Conservation (phyloP, 2,113 vertebrate genomes). For the Ctenodactylus gundi region DNA sequence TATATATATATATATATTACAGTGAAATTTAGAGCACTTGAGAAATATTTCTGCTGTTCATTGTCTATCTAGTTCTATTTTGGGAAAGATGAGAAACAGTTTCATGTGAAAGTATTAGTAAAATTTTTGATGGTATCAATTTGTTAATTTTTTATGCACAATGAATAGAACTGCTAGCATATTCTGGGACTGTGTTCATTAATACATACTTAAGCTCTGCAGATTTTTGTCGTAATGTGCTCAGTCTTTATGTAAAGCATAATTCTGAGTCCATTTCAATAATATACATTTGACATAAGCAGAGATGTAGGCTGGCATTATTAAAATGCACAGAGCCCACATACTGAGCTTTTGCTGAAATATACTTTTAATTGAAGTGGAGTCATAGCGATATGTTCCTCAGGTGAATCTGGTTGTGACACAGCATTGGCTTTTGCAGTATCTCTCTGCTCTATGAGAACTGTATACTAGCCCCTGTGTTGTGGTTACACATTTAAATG, state of each 20-base stretch:
- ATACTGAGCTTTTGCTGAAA: slow-evolving; percentile 83
- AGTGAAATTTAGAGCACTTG: slow-evolving; percentile 14
- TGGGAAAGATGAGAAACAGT: slow-evolving; percentile 31
- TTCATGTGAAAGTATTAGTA: slow-evolving; percentile 58
- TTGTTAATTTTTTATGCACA: slow-evolving; percentile 70
- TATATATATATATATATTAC: background rate
- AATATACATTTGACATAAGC: slow-evolving; percentile 77
- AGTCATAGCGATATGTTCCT: slow-evolving; percentile 84
- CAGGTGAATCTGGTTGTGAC: slow-evolving; percentile 75
- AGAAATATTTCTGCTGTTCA: background rate
- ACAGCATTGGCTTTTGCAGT: slow-evolving; percentile 54
- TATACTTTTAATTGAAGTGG: slow-evolving; percentile 87
- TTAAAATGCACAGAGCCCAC: slow-evolving; percentile 82
- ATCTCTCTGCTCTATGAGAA: slow-evolving; percentile 48
- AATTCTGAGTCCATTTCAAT: slow-evolving; percentile 82
- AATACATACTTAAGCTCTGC: slow-evolving; percentile 70
- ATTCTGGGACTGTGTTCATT: slow-evolving; percentile 71
- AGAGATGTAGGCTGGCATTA: slow-evolving; percentile 78
- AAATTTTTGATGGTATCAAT: slow-evolving; percentile 47
- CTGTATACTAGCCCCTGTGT: slow-evolving; percentile 43
- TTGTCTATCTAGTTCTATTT: slow-evolving; percentile 18
- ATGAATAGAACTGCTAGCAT: slow-evolving; percentile 43
- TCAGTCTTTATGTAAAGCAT: slow-evolving; percentile 84
- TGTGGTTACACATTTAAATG: slow-evolving; percentile 61
- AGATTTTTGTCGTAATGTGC: slow-evolving; percentile 83